Evolutionary conservation across 2,888 invertebrate genomes (phyloP).

Genomic region (Trichopria drosophilae): DNA sequence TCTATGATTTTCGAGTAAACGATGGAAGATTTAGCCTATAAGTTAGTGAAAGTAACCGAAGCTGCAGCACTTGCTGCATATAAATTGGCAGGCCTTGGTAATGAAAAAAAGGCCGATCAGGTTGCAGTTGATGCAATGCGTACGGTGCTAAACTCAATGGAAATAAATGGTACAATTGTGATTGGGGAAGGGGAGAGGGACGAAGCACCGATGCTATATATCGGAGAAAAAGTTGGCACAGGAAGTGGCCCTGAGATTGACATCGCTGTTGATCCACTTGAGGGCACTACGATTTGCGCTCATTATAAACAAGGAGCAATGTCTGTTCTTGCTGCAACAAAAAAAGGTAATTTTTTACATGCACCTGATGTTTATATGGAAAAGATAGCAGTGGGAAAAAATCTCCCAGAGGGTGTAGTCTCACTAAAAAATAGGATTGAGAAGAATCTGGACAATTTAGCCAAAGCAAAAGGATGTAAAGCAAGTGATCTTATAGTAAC

Average conservation of each 20-base stretch:
- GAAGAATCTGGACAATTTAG: slow-evolving; percentile 12
- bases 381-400: slow-evolving; percentile 20
- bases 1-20: slow-evolving; percentile 12
- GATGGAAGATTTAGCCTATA: slow-evolving; percentile 19
- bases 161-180: slow-evolving; percentile 15
- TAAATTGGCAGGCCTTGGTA: slow-evolving; percentile 14
- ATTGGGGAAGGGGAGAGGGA: slow-evolving; percentile 20
- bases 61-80: slow-evolving; percentile 17
- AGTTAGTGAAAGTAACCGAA: slow-evolving; percentile 17
- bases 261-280: slow-evolving; percentile 18
- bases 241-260: slow-evolving; percentile 17
- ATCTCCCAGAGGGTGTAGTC: slow-evolving; percentile 14
- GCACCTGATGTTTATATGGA: slow-evolving; percentile 22
- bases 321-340: slow-evolving; percentile 17
- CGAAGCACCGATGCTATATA: slow-evolving; percentile 15
- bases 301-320: slow-evolving; percentile 8
- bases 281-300: slow-evolving; percentile 16
- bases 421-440: slow-evolving; percentile 14
- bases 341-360: slow-evolving; percentile 12
- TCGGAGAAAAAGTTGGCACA: slow-evolving; percentile 12
- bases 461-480: slow-evolving; percentile 10
- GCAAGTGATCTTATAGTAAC: slow-evolving; percentile 4
- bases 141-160: slow-evolving; percentile 11
- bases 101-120: slow-evolving; percentile 18
- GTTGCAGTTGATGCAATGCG: slow-evolving; percentile 18